A percentile compares a stretch with the other conserved stretches of the same genome.
phyloP scores from a whole-genome alignment of 2,888 invertebrate species.

The Cinara cedri region DNA sequence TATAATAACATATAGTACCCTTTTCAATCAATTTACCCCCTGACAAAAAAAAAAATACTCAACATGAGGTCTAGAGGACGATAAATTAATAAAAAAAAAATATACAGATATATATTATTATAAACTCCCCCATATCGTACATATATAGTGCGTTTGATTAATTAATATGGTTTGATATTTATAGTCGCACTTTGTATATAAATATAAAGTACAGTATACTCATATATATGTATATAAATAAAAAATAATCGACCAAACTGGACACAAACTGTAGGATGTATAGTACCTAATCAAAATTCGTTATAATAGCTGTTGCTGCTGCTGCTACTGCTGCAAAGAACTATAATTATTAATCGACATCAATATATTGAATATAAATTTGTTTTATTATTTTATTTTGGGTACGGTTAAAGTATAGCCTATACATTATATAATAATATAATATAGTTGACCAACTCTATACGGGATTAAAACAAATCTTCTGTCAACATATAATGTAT shows the following conservation, averaged over 20 bases:
- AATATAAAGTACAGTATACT: too few relatives aligned
- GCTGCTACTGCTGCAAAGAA: background rate
- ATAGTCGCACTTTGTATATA: slow-evolving; percentile 8
- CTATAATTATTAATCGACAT: slow-evolving; percentile 38
- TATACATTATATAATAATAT: background rate
- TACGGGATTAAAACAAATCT: background rate
- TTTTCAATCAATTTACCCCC: slow-evolving; percentile 50
- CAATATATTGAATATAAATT: background rate
- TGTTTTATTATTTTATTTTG: slow-evolving; percentile 1
- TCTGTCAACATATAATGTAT: background rate
- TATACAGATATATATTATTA: background rate
- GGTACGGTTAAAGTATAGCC: background rate
- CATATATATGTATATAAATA: background rate
- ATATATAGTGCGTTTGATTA: slow-evolving; percentile 30
- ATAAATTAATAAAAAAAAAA: slow-evolving; percentile 48
- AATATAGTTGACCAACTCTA: background rate
- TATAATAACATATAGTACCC: too few relatives aligned
- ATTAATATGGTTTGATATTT: slow-evolving; percentile 26
- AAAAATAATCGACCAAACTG: too few relatives aligned
- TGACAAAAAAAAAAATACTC: background rate
- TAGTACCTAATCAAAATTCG: slow-evolving; percentile 12
- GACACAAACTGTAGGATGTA: background rate
- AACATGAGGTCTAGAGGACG: slow-evolving; percentile 38
- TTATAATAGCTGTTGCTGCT: too few relatives aligned
- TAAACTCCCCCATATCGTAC: background rate